Evolutionary conservation across 1,140 invertebrate genomes (phyloP), one percentile per base, ranked within the genome.

Genomic region (Caenorhabditis elegans): DNA sequence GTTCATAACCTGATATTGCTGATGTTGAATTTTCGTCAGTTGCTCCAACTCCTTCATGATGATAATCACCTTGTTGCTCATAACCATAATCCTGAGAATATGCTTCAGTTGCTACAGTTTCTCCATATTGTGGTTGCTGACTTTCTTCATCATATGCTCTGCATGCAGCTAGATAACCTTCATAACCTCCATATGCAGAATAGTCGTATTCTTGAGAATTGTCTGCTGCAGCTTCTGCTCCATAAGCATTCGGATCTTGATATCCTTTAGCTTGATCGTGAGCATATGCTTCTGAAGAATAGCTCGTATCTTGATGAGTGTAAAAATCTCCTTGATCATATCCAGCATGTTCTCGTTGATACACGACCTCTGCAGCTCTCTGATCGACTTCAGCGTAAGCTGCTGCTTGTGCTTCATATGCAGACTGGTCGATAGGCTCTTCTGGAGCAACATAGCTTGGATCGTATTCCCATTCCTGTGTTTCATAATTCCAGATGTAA

Each of bases 401-500:
- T 17, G 78, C 49, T 19, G 34, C 49, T 60, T 79, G 49, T 5
- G 78, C 78, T 60, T 70, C 60, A 2, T 22, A 43, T 19, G 17
- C 60, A 6, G 78, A 24, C 15, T 36, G 78, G 13, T 79, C 49
- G n/a, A 51, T 36, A 4, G 47, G n/a, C 10, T 6, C 46, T 77
- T 53, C 76, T 22, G 55, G 22, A 53, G 80, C 36, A 17, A 47
- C 47, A 36, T 81, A 81, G 22, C 76, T 81, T 15, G 80, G 70
- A 47, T 81, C 80, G 13, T 47, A 36, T 48, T 80, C 82, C 78
- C 79, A 83, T 82, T 82, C 65, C 46, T 83, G 82, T 24, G 36
- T 77, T 15, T 82, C 78, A 22, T 83, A 83, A 26, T 83, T 83
- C 82, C 82, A 83, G 34, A 55, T 83, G 75, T 81, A 80, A 0